These are phyloP conservation scores for Myanophis thanlyinensis DNA, from an alignment of 2,113 vertebrate genomes.

Conservation along the genomic window DNA sequence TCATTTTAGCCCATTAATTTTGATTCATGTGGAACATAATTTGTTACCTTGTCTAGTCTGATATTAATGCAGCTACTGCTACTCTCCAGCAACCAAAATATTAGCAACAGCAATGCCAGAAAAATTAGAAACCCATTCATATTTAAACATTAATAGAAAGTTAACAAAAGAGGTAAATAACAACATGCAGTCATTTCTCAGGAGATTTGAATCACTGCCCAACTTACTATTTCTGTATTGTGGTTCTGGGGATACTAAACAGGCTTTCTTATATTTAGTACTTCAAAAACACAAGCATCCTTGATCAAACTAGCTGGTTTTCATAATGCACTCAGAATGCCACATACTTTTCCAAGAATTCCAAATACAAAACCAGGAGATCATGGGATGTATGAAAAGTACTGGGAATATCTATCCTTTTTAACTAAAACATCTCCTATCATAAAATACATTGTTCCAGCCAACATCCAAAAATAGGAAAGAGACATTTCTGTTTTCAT, in stretches of 20 bases:
- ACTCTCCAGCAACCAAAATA: background rate
- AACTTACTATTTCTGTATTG: background rate
- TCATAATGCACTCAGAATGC: background rate
- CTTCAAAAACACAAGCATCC: background rate
- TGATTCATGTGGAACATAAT: background rate
- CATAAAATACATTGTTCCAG: background rate
- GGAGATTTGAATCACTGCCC: background rate
- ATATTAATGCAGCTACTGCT: background rate
- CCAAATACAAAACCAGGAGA: background rate
- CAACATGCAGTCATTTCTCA: background rate
- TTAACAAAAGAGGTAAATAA: background rate
- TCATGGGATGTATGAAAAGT: background rate
- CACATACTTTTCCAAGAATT: background rate
- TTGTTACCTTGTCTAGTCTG: background rate
- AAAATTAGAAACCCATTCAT: background rate
- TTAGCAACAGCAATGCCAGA: background rate
- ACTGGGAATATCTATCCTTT: background rate
- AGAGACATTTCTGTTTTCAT: background rate
- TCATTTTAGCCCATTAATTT: background rate
- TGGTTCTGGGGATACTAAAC: background rate
- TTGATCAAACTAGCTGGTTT: background rate
- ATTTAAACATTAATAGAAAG: background rate
- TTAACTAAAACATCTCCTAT: background rate
- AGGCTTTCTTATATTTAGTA: background rate
- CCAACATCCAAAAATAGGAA: background rate